phyloP scores from a whole-genome alignment of 2,888 invertebrate species.

The Orthosia gracilis region DNA sequence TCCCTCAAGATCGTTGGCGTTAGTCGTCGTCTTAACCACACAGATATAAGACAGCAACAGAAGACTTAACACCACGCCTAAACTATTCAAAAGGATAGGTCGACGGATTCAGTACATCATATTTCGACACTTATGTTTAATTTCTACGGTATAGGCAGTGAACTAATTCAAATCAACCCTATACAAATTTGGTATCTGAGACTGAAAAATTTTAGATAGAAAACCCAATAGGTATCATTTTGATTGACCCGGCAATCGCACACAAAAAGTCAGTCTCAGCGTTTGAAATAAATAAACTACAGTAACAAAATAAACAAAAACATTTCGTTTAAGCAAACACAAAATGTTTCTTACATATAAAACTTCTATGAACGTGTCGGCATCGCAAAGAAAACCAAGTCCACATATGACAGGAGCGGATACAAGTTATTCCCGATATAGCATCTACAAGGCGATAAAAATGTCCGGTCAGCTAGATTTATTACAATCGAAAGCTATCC shows the following conservation, averaged over 20 bases:
- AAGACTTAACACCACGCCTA: not conserved
- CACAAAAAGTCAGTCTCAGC: too few species aligned
- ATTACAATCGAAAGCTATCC: constrained; percentile 84
- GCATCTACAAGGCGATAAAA: constrained; percentile 80
- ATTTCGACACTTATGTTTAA: not conserved
- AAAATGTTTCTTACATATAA: constrained; percentile 16
- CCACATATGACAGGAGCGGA: constrained; percentile 69
- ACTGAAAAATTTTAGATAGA: too few species aligned
- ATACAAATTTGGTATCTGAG: too few species aligned
- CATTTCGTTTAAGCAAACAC: constrained; percentile 6
- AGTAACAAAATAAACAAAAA: constrained; percentile 30
- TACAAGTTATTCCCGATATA: constrained; percentile 70
- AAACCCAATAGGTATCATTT: too few species aligned
- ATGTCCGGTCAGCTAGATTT: constrained; percentile 82
- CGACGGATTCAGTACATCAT: not conserved
- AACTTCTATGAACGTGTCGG: constrained; percentile 38
- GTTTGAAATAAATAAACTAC: not conserved
- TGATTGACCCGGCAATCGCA: too few species aligned
- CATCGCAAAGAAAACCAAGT: constrained; percentile 63
- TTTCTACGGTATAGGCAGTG: not conserved
- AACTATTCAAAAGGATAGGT: not conserved
- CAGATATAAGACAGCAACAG: not conserved
- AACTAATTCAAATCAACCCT: not conserved
- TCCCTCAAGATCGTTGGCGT: too few species aligned
- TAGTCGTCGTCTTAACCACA: too few species aligned